Conservation (phyloP, 1,140 invertebrate genomes). For the Oryctes rhinoceros region DNA sequence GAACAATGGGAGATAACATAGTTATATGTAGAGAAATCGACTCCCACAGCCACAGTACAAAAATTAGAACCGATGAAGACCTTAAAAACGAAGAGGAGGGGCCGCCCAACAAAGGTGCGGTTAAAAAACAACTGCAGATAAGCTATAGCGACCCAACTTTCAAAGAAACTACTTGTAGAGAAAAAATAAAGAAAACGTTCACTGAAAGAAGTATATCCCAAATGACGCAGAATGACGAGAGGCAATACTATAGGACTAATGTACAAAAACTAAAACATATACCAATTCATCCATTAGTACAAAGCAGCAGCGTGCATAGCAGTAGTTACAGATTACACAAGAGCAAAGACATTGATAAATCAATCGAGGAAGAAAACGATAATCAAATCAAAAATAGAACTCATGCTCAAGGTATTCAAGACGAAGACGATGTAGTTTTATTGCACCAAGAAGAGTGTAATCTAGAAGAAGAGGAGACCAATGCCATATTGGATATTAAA, state of each 20-base stretch:
- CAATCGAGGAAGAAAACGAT: constrained; percentile 10
- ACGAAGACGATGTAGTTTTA: not conserved
- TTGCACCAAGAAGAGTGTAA: not conserved
- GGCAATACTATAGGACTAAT: not conserved
- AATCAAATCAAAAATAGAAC: not conserved
- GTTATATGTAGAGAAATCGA: constrained; percentile 20
- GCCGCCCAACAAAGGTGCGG: not conserved
- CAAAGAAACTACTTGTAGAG: not conserved
- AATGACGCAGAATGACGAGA: not conserved
- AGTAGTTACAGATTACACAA: not conserved
- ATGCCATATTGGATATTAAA: not conserved
- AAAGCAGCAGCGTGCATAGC: not conserved
- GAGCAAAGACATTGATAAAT: not conserved
- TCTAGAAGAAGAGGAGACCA: not conserved
- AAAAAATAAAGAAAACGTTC: not conserved
- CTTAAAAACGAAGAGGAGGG: not conserved
- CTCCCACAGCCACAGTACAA: not conserved
- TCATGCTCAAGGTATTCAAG: not conserved
- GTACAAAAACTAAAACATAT: constrained; percentile 10
- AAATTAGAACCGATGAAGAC: not conserved
- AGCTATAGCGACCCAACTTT: constrained; percentile 26
- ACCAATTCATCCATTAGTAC: constrained; percentile 1
- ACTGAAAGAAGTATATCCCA: not conserved
- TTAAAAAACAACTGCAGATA: not conserved
- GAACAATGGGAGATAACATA: constrained; percentile 6